phyloP scores from a whole-genome alignment of 2,888 invertebrate genomes.

The Papilio demoleus region DNA sequence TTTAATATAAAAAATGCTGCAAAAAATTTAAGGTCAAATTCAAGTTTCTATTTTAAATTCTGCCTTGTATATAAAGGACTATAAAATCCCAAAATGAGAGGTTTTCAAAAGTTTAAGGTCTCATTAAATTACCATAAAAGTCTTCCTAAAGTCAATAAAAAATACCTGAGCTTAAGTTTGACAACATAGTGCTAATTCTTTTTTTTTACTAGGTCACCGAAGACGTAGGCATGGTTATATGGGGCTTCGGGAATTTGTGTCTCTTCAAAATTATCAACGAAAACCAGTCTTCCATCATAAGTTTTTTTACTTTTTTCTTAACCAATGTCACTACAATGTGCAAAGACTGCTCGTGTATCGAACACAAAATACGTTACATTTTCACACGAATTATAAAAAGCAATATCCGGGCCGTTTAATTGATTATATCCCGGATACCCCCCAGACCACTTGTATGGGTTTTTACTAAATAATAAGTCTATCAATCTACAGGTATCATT shows the following conservation, averaged over 20 bases:
- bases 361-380: not conserved
- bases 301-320: not conserved
- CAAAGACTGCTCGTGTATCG: not conserved
- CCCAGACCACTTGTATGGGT: not conserved
- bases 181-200: not conserved
- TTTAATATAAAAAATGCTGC: too few species aligned
- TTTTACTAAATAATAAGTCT: not conserved
- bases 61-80: conserved; percentile 9
- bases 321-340: not conserved
- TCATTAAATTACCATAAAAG: not conserved
- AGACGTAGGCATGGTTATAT: not conserved
- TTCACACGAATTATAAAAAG: not conserved
- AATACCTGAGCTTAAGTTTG: too few species aligned
- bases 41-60: not conserved
- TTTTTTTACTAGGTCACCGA: not conserved
- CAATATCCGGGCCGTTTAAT: not conserved
- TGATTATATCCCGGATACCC: not conserved
- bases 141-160: conserved; percentile 2
- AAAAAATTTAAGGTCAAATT: conserved; percentile 3
- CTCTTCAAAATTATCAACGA: not conserved
- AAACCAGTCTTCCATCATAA: not conserved
- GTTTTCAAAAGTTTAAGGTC: conserved; percentile 12
- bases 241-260: not conserved
- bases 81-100: conserved; percentile 9
- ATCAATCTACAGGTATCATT: too few species aligned